Evolutionary conservation across 2,888 invertebrate genomes (phyloP), one percentile per base, ranked within the genome.

Genomic region (Drosophila atroscutellata): DNA sequence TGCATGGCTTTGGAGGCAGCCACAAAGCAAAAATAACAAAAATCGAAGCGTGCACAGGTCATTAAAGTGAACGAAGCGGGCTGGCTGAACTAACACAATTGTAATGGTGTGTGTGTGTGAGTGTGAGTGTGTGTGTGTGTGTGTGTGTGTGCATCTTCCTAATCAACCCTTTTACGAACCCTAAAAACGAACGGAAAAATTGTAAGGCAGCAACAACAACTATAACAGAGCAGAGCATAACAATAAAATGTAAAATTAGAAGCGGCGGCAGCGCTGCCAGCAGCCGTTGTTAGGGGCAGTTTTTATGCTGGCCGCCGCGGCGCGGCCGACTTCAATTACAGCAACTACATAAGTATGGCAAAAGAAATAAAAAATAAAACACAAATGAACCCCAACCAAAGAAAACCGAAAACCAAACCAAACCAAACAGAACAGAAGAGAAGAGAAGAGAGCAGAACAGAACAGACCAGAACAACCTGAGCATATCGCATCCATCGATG

Each of bases 151-250:
- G 71, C 81, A 75, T 80, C 75, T 80, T 90, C 86, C 90, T 86
- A 90, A 90, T 90, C 90, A 90, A 86, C 86, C 86, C 86, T 86
- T 82, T 84, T 86, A 86, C 86, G 86, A 90, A 90, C 86, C 90
- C 86, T 83, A 83, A 85, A 80, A 89, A 77, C 70, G 81, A 71
- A 65, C 13, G 45, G 71, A 77, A 86, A 83, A 83, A 80, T 69
- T 73, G 52, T 62, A 60, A 79, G 55, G 72, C n/a, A 62, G 45
- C 58, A 60, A 75, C 66, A 77, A 74, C 77, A 80, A 75, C 81
- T 75, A 84, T 73, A 76, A 68, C 63, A 32, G 65, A 72, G 66
- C 67, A 83, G 65, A 72, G 66, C 67, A 83, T 73, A 81, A 87
- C 88, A 88, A 80, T 85, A 90, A 90, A 87, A 85, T 90, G 81